phyloP scores from a whole-genome alignment of 2,797 vertebrate species.

The Catamblyrhynchus diadema region DNA sequence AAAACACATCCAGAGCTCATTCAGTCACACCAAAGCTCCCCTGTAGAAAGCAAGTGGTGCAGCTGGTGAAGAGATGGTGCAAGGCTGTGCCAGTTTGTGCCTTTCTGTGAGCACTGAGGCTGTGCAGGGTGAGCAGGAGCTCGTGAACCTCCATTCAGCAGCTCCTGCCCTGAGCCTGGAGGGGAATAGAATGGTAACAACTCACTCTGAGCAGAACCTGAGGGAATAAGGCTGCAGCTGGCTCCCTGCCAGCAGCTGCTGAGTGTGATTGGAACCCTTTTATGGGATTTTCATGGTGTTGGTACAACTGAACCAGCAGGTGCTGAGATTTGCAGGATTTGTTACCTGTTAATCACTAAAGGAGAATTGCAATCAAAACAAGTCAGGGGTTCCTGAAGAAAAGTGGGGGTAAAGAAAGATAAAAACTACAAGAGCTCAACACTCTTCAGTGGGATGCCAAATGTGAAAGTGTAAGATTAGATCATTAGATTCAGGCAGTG shows the following conservation, averaged over 20 bases:
- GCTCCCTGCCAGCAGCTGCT: neutral
- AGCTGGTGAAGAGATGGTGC: neutral
- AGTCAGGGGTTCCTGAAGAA: neutral
- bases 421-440: neutral
- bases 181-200: neutral
- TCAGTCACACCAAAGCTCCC: neutral
- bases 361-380: neutral
- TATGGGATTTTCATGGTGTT: neutral
- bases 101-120: neutral
- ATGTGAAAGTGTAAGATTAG: neutral
- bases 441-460: neutral
- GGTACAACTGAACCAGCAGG: neutral
- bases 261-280: neutral
- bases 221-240: neutral
- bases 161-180: neutral
- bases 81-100: no score
- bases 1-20: neutral
- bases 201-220: neutral
- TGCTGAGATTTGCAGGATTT: neutral
- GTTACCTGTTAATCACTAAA: neutral
- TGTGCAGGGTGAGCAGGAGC: neutral
- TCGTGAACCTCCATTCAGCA: neutral
- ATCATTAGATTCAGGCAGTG: neutral
- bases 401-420: neutral
- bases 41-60: accelerated